Evolutionary conservation across 2,888 invertebrate species (phyloP).

Genomic region (Sphaerophoria taeniata): DNA sequence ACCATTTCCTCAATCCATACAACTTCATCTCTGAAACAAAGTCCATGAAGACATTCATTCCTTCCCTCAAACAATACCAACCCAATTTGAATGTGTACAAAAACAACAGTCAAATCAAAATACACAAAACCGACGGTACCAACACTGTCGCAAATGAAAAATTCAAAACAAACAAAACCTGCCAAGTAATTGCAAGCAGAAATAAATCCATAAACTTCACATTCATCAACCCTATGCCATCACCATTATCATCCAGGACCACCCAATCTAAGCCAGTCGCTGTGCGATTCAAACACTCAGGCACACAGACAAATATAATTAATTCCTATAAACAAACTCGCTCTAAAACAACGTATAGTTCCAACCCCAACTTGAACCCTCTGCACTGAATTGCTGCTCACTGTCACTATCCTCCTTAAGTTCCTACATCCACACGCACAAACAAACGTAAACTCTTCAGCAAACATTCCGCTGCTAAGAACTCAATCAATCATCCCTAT

Average conservation of each 20-base stretch:
- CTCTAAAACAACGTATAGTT: background rate
- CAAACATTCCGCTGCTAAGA: constrained; percentile 42
- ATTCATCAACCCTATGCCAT: background rate
- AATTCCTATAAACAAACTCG: constrained; percentile 28
- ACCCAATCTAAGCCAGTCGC: background rate
- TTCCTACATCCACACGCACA: constrained; percentile 22
- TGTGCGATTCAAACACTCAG: background rate
- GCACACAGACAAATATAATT: background rate
- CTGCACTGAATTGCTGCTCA: too few relatives aligned
- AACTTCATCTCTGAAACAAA: too few relatives aligned
- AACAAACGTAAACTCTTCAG: constrained; percentile 52
- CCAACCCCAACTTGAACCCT: background rate
- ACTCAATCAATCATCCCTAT: constrained; percentile 38
- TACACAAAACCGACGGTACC: constrained; percentile 4
- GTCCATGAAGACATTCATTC: too few relatives aligned
- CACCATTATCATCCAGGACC: background rate
- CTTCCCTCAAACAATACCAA: background rate
- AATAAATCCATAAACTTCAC: constrained; percentile 17
- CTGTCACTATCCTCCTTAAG: background rate
- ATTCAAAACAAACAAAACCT: constrained; percentile 19
- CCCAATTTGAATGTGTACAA: background rate
- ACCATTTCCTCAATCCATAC: too few relatives aligned
- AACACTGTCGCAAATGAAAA: background rate
- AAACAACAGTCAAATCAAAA: background rate
- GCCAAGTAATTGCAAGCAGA: constrained; percentile 36